A percentile compares a stretch with the other conserved stretches of the same genome.
phyloP scores from a whole-genome alignment of 2,113 vertebrate genomes.

The Pelecanoides urinatrix region DNA sequence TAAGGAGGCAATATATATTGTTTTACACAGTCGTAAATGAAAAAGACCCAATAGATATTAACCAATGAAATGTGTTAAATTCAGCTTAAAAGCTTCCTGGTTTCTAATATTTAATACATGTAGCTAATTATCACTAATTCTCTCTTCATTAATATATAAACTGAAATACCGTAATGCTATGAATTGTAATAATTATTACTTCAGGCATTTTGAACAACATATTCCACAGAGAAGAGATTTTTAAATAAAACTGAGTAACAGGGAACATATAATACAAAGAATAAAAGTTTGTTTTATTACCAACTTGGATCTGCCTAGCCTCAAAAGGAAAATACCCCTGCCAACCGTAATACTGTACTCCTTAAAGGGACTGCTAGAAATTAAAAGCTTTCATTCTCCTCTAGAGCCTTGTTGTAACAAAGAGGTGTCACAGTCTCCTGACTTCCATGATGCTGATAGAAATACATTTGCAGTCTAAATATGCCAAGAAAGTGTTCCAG shows the following conservation, averaged over 20 bases:
- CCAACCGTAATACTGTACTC: not conserved
- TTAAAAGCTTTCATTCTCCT: slow-evolving; percentile 24
- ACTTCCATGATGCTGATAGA: slow-evolving; percentile 23
- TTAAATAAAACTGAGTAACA: not conserved
- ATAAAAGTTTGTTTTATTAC: not conserved
- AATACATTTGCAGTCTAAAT: slow-evolving; percentile 47
- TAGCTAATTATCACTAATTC: not conserved
- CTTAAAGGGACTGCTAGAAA: slow-evolving; percentile 35
- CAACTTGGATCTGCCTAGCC: not conserved
- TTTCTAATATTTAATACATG: not conserved
- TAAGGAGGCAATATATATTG: not conserved
- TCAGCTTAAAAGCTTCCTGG: not conserved
- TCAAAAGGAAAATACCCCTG: not conserved
- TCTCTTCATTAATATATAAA: not conserved
- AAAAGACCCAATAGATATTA: not conserved
- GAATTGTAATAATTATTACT: slow-evolving; percentile 6
- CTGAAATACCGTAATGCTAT: not conserved
- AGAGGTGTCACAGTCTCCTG: slow-evolving; percentile 24
- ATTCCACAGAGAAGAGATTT: not conserved
- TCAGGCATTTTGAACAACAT: not conserved
- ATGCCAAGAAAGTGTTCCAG: not conserved
- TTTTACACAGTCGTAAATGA: not conserved
- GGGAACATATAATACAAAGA: not conserved
- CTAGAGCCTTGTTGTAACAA: not conserved
- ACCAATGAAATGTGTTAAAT: not conserved